phyloP scores from a whole-genome alignment of 2,113 vertebrate genomes.

The Apeltes quadracus region DNA sequence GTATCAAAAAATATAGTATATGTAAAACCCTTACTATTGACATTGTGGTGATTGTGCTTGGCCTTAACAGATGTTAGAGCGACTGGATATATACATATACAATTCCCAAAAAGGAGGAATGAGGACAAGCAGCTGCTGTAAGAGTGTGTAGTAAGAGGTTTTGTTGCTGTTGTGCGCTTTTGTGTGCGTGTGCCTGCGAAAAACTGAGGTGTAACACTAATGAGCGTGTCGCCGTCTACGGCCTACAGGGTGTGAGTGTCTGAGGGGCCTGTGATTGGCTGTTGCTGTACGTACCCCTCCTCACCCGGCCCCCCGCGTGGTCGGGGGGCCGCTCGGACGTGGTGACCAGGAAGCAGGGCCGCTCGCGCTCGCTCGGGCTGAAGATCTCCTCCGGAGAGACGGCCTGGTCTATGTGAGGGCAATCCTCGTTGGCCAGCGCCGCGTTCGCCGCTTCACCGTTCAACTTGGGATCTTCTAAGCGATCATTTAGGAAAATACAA shows the following conservation, averaged over 20 bases:
- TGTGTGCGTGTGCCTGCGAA: slow-evolving; percentile 27
- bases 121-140: slow-evolving; percentile 62
- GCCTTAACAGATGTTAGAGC: slow-evolving; percentile 50
- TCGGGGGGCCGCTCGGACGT: slow-evolving; percentile 95
- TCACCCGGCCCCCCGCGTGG: slow-evolving; percentile 94
- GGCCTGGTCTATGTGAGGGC: slow-evolving; percentile 99
- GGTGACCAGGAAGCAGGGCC: slow-evolving; percentile 98
- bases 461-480: slow-evolving; percentile 94
- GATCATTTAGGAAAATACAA: slow-evolving; percentile 19
- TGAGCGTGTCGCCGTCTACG: slow-evolving; percentile 53
- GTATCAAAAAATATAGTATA: slow-evolving; percentile 77
- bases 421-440: slow-evolving; percentile 98
- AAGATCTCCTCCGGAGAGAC: slow-evolving; percentile 97
- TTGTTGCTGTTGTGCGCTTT: slow-evolving; percentile 40
- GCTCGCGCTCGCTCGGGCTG: slow-evolving; percentile 94
- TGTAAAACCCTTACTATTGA: slow-evolving; percentile 63
- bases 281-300: slow-evolving; percentile 96
- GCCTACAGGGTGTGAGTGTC: slow-evolving; percentile 70
- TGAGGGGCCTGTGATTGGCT: slow-evolving; percentile 78
- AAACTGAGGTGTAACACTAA: slow-evolving; percentile 56
- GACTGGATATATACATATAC: slow-evolving; percentile 57
- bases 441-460: slow-evolving; percentile 97
- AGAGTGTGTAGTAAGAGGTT: slow-evolving; percentile 44
- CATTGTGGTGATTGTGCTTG: slow-evolving; percentile 73
- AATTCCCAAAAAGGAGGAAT: slow-evolving; percentile 48